phyloP scores from a whole-genome alignment of 2,113 vertebrate species.

The Syrrhaptes paradoxus region DNA sequence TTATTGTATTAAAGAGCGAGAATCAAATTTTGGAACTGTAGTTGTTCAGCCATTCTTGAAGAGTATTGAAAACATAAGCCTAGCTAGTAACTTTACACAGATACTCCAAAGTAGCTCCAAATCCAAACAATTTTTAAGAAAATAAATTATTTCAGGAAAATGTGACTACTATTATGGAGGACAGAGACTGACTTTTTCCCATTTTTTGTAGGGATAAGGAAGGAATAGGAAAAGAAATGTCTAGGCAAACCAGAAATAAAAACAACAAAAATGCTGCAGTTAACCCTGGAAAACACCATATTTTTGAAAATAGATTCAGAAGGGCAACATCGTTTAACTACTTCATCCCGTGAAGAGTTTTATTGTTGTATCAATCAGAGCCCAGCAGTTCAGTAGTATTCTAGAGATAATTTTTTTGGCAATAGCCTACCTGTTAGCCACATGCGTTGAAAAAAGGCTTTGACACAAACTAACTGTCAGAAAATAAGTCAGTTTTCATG shows the following conservation, averaged over 20 bases:
- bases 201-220: background rate
- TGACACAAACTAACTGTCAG: background rate
- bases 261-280: background rate
- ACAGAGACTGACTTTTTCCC: background rate
- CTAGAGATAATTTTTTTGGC: background rate
- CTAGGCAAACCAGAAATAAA: background rate
- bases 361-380: background rate
- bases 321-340: background rate
- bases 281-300: background rate
- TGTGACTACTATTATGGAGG: background rate
- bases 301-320: background rate
- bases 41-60: background rate
- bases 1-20: background rate
- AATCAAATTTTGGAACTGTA: background rate
- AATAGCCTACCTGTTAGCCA: background rate
- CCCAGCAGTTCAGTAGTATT: background rate
- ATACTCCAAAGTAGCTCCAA: background rate
- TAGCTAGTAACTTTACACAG: background rate
- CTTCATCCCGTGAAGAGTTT: background rate
- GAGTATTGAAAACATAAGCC: background rate
- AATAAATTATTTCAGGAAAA: background rate
- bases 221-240: background rate
- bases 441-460: background rate
- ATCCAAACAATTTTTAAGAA: background rate
- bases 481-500: background rate